Conservation (phyloP, 2,888 invertebrate genomes). For the Amphimallon solstitiale region DNA sequence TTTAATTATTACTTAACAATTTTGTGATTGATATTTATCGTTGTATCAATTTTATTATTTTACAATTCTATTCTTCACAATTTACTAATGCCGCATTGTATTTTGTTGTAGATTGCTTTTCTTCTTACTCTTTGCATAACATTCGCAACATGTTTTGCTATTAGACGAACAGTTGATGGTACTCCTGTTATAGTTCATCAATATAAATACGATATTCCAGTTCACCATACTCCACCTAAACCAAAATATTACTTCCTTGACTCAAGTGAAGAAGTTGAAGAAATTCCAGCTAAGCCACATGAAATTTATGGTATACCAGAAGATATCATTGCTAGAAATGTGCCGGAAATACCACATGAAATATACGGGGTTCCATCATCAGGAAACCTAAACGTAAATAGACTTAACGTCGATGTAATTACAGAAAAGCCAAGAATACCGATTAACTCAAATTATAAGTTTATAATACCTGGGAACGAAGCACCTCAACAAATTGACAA, state of each 20-base stretch:
- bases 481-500: neutral
- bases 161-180: neutral
- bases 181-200: slow-evolving; percentile 11
- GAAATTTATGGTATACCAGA: neutral
- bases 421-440: neutral
- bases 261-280: neutral
- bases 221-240: slow-evolving; percentile 5
- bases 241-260: neutral
- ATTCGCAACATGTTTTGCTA: neutral
- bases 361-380: slow-evolving; percentile 3
- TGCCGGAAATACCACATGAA: neutral
- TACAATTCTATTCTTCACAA: neutral
- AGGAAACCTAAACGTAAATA: neutral
- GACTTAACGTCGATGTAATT: neutral
- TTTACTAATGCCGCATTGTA: neutral
- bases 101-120: slow-evolving; percentile 1
- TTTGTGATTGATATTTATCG: no score
- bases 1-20: no score
- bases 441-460: neutral
- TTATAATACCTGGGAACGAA: neutral
- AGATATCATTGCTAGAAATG: neutral
- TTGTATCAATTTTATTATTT: no score
- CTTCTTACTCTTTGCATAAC: neutral
- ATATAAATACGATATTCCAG: slow-evolving; percentile 19
- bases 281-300: neutral